phyloP scores from a whole-genome alignment of 2,797 vertebrate species.

The Helarctos malayanus region DNA sequence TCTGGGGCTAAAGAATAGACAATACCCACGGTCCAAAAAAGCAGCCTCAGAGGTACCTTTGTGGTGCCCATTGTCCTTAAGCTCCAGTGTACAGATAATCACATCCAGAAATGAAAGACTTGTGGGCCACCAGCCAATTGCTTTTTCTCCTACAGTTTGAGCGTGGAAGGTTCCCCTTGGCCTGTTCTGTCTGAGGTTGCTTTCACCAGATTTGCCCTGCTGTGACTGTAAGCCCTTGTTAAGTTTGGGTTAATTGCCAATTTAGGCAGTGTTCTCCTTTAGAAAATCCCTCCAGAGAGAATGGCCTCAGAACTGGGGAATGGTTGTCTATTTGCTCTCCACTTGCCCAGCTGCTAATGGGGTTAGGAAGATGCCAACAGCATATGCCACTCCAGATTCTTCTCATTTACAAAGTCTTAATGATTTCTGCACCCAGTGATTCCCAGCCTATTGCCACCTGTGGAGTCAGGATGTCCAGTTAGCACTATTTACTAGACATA shows the following conservation, averaged over 20 bases:
- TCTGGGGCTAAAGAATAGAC: not conserved
- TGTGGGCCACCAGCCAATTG: not conserved
- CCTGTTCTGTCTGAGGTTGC: not conserved
- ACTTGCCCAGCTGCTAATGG: conserved; percentile 74
- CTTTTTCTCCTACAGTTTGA: not conserved
- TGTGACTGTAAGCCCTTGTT: conserved; percentile 39
- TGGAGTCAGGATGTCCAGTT: conserved; percentile 28
- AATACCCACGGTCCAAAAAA: not conserved
- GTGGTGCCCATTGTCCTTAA: not conserved
- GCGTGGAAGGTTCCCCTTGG: not conserved
- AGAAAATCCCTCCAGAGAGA: not conserved
- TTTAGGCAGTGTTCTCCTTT: conserved; percentile 42
- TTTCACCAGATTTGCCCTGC: not conserved
- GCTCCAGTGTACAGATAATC: not conserved
- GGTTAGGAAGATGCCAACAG: conserved; percentile 66
- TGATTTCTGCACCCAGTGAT: not conserved
- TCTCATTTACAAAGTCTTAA: conserved; percentile 43
- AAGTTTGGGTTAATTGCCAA: conserved; percentile 52
- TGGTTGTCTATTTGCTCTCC: conserved; percentile 66
- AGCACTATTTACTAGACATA: not conserved
- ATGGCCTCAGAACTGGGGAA: conserved; percentile 71
- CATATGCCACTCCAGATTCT: conserved; percentile 61
- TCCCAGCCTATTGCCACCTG: not conserved
- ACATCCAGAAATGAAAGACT: not conserved
- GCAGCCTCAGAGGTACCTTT: not conserved